Base-by-base conservation (phyloP, 2,888 invertebrate species). In the Drosophila algonquin region DNA sequence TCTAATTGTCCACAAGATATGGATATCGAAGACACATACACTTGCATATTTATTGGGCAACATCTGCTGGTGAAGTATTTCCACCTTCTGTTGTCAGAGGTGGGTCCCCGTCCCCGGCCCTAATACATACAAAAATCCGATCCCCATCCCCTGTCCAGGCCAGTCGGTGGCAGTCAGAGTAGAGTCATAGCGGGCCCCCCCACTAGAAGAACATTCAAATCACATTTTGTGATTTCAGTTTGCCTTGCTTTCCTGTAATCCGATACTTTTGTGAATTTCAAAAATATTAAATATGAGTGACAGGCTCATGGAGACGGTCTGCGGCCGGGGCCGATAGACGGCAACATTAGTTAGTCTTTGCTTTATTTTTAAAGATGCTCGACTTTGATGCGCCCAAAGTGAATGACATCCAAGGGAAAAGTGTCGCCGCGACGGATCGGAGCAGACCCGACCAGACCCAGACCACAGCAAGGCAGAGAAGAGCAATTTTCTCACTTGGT, bases 241-340 rank as follows among this genome's bases (percentile, higher is more conserved):
- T 85, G 85, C 82, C 78, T 81, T 72, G 80, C 79, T 90, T 89
- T 90, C 89, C 89, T 89, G 89, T 90, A 85, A 89, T 79, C 69
- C 74, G 89, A 89, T 89, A 90, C 85, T 90, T 89, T 89, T 89
- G 80, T 86, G 87, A 89, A 84, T 89, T 89, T 84, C 76, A 72
- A 82, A 84, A 81, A 81, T 78, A 84, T 81, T 81, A 77, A 89
- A 89, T 89, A 81, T 89, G 89, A 89, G 79, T 89, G 89, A 79
- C 79, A 85, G 86, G 71, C 53, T 56, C 75, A 67, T 80, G 62
- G 51, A 52, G 51, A 35, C 50, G 55, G 65, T 40, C 57, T 32
- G 56, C 24, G 56, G 53, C 50, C 59, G 52, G 53, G 59, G 65
- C 4, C 35, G 35, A 35, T 35, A 35, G 35, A 35, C 48, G 56